Conservation (phyloP, 1,140 invertebrate species). For the Caenorhabditis elegans region WBcel235 BX284606.5:14699001-14699500, state of each 20-base stretch:
- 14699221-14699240: too few relatives aligned
- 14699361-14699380: neutral
- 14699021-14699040: too few relatives aligned
- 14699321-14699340: neutral
- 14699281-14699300: neutral
- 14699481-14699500: conserved; percentile 28
- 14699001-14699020: too few relatives aligned
- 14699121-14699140: too few relatives aligned
- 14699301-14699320: conserved; percentile 33
- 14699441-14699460: neutral
- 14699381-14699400: conserved; percentile 40
- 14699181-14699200: too few relatives aligned
- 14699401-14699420: conserved; percentile 34
- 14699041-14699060: too few relatives aligned
- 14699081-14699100: neutral
- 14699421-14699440: conserved; percentile 28
- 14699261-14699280: too few relatives aligned
- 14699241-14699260: too few relatives aligned
- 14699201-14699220: too few relatives aligned
- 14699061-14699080: neutral
- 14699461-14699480: neutral
- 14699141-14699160: too few relatives aligned
- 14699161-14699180: too few relatives aligned
- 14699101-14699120: neutral
- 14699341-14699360: neutral